phyloP scores from a whole-genome alignment of 2,113 vertebrate species.

The Hiodon tergisus region DNA sequence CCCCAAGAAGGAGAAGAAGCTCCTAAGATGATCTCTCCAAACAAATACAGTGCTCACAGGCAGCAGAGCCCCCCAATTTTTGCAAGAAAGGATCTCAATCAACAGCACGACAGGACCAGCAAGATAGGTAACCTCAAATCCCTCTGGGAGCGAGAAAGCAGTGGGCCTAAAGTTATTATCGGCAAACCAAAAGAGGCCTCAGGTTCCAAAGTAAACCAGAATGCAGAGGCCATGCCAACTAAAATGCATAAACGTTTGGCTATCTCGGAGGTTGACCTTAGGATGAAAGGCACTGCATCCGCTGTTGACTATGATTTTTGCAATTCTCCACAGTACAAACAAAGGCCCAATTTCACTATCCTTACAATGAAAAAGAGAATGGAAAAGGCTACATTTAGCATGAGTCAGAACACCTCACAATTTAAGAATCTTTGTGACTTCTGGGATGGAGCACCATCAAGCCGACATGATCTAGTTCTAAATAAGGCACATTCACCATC shows the following conservation, averaged over 20 bases:
- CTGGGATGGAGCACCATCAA: conserved; percentile 49
- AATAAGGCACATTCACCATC: conserved; percentile 10
- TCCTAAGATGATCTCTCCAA: not conserved
- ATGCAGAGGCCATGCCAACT: conserved; percentile 21
- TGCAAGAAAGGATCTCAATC: conserved; percentile 13
- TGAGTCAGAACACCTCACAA: conserved; percentile 45
- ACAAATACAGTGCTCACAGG: conserved; percentile 7
- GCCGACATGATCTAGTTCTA: conserved; percentile 22
- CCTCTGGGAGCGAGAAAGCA: conserved; percentile 65
- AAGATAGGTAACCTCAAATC: conserved; percentile 64
- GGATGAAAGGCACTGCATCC: conserved; percentile 29
- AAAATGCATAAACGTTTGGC: conserved; percentile 12
- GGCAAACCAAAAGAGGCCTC: conserved; percentile 27
- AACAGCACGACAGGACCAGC: conserved; percentile 24
- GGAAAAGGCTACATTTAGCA: conserved; percentile 45
- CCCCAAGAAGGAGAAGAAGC: conserved; percentile 1
- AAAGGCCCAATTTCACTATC: conserved; percentile 52
- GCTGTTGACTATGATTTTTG: conserved; percentile 19
- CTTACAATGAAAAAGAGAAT: conserved; percentile 55
- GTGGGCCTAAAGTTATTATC: conserved; percentile 24
- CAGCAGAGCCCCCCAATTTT: conserved; percentile 4
- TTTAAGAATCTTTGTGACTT: conserved; percentile 56
- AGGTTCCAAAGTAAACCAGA: conserved; percentile 20
- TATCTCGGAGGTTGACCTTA: conserved; percentile 25
- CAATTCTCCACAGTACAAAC: conserved; percentile 25